Conservation (phyloP, 2,888 invertebrate species). For the Lochmaea capreae region DNA sequence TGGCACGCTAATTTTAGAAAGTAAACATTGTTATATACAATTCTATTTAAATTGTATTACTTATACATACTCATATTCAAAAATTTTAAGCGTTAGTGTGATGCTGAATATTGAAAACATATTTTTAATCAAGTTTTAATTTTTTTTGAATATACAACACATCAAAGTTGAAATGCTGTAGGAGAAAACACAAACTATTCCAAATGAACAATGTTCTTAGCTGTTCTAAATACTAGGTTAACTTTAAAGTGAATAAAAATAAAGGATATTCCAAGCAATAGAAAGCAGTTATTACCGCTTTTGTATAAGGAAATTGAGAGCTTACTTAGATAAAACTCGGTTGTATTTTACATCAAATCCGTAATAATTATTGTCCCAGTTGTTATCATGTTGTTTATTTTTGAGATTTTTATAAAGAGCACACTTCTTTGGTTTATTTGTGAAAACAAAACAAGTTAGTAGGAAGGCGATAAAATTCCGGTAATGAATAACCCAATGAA, state of each 20-base stretch:
- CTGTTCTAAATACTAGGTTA: constrained; percentile 7
- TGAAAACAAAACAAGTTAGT: neutral
- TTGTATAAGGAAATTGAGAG: constrained; percentile 29
- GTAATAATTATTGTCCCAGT: neutral
- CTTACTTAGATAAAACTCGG: neutral
- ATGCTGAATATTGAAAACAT: no score
- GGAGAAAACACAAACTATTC: constrained; percentile 13
- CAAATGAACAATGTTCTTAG: constrained; percentile 14
- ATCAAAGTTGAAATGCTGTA: no score
- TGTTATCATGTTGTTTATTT: neutral
- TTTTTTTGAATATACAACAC: no score
- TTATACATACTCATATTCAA: no score
- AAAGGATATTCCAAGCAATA: constrained; percentile 29
- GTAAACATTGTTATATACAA: no score
- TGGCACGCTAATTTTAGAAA: no score
- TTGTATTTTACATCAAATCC: neutral
- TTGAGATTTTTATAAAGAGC: neutral
- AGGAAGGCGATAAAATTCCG: no score
- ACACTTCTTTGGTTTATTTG: neutral
- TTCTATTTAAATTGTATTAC: no score
- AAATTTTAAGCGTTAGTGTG: no score
- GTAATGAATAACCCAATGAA: no score
- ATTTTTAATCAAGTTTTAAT: no score
- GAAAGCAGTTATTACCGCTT: constrained; percentile 29
- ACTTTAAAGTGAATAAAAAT: constrained; percentile 24